These are phyloP conservation scores for Cyphomyrus discorhynchus DNA, from an alignment of 2,113 vertebrate species.

Conservation along the genomic window DNA sequence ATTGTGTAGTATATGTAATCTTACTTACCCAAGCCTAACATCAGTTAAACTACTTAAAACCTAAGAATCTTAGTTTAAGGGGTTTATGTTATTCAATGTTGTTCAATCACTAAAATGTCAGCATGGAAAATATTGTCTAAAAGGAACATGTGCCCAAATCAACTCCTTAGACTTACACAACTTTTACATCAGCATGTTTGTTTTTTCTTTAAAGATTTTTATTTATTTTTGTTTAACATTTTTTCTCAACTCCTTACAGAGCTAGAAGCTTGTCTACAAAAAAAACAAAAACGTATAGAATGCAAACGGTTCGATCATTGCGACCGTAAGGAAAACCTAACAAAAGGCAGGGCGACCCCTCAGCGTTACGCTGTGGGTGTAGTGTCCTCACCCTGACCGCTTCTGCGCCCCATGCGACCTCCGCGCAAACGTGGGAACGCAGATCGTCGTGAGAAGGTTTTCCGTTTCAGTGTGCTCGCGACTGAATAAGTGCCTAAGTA, in stretches of 20 bases:
- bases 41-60: background rate
- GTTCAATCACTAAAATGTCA: background rate
- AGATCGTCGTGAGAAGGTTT: background rate
- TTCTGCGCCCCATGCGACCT: background rate
- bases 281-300: constrained; percentile 8
- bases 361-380: background rate
- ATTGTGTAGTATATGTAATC: background rate
- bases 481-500: background rate
- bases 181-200: background rate
- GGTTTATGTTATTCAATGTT: background rate
- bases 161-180: background rate
- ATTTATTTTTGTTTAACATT: constrained; percentile 2
- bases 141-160: background rate
- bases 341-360: background rate
- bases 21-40: background rate
- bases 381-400: background rate
- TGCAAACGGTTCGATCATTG: background rate
- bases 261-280: constrained; percentile 20
- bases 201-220: constrained; percentile 3
- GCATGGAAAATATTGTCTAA: no score
- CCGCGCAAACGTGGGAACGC: background rate
- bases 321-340: background rate
- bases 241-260: constrained; percentile 15
- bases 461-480: background rate
- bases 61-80: constrained; percentile 3